A percentile compares a stretch with the other conserved stretches of the same genome.
Evolutionary conservation across 2,113 vertebrate species (phyloP).

Genomic region (Menidia beryllina): DNA sequence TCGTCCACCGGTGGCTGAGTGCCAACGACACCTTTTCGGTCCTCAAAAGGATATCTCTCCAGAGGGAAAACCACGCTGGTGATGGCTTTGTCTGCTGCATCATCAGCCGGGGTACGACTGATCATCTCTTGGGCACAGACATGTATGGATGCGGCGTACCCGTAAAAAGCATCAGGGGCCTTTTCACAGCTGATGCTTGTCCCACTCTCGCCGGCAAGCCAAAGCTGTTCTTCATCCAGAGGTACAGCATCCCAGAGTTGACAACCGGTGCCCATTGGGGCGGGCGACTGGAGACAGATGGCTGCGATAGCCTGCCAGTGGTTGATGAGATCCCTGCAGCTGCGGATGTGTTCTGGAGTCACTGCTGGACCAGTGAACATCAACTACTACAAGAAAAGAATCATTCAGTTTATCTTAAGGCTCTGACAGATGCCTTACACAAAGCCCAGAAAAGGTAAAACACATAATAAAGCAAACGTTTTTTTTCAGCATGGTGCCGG

Average conservation of each 20-base stretch:
- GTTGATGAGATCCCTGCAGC: slow-evolving; percentile 76
- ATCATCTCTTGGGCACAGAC: slow-evolving; percentile 84
- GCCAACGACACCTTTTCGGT: slow-evolving; percentile 19
- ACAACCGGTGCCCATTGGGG: neutral
- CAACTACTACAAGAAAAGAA: slow-evolving; percentile 68
- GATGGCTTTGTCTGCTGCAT: slow-evolving; percentile 88
- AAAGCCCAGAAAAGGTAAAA: slow-evolving; percentile 82
- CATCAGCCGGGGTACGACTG: slow-evolving; percentile 84
- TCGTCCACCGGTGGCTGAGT: slow-evolving; percentile 63
- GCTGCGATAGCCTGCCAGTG: neutral
- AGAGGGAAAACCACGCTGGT: slow-evolving; percentile 63
- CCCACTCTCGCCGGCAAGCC: slow-evolving; percentile 88
- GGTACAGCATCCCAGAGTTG: slow-evolving; percentile 73
- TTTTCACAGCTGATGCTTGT: slow-evolving; percentile 84
- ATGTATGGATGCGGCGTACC: slow-evolving; percentile 60
- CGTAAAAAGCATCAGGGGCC: slow-evolving; percentile 78
- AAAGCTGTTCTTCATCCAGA: slow-evolving; percentile 95
- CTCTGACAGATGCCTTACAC: slow-evolving; percentile 79
- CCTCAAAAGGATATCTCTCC: slow-evolving; percentile 63
- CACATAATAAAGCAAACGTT: neutral
- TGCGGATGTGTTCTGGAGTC: slow-evolving; percentile 93
- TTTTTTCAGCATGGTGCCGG: neutral
- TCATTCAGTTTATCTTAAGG: slow-evolving; percentile 84
- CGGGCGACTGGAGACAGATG: slow-evolving; percentile 83
- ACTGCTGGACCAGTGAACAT: slow-evolving; percentile 82